A percentile compares a stretch with the other conserved stretches of the same genome.
Evolutionary conservation across 2,888 invertebrate species (phyloP).

Genomic region (Synanthedon formicaeformis): DNA sequence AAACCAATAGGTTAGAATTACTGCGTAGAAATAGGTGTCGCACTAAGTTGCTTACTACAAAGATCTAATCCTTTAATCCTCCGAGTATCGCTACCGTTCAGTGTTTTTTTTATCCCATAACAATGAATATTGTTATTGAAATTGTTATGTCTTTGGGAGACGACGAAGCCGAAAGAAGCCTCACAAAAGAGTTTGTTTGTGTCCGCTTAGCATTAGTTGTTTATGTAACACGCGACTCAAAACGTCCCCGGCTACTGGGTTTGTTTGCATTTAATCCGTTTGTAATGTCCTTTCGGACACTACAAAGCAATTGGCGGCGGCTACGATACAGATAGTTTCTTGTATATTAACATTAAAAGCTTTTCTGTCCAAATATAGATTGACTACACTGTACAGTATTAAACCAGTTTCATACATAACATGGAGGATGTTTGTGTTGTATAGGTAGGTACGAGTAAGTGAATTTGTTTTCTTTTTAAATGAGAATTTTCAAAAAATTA

Average conservation of each 20-base stretch:
- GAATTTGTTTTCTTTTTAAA: too few species aligned
- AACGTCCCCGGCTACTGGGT: constrained; percentile 42
- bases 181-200: constrained; percentile 59
- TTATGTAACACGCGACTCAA: constrained; percentile 28
- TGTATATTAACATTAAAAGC: background rate
- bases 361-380: background rate
- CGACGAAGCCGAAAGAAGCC: constrained; percentile 24
- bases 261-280: constrained; percentile 64
- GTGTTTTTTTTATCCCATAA: constrained; percentile 29
- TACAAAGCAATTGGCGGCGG: constrained; percentile 26
- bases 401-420: too few species aligned
- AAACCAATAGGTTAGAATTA: too few species aligned
- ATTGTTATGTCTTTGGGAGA: constrained; percentile 21
- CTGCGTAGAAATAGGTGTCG: constrained; percentile 23
- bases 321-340: constrained; percentile 12
- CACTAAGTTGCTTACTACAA: constrained; percentile 41
- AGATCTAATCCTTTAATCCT: constrained; percentile 57
- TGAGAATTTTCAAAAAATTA: too few species aligned
- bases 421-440: too few species aligned
- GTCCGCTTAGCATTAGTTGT: constrained; percentile 53
- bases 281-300: constrained; percentile 48
- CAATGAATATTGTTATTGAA: constrained; percentile 50
- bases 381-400: too few species aligned
- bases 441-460: too few species aligned
- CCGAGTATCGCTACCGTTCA: constrained; percentile 46